Conservation (phyloP, 2,113 vertebrate genomes). For the Callopanchax toddi region DNA sequence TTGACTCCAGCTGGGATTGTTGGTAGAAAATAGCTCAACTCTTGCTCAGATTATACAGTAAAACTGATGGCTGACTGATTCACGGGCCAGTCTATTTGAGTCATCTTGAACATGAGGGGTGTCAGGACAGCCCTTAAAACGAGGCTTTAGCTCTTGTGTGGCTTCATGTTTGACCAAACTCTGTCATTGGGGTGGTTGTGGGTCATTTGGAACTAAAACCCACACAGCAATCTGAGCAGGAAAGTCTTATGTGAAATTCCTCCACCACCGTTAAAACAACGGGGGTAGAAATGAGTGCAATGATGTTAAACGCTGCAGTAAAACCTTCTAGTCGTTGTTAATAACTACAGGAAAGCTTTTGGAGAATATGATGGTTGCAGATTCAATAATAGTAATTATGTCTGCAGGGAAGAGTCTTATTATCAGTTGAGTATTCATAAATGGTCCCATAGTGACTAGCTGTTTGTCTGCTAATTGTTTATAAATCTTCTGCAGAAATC, state of each 20-base stretch:
- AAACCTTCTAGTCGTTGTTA: background rate
- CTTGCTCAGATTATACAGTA: background rate
- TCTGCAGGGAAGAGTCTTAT: no score
- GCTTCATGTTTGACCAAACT: conserved; percentile 6
- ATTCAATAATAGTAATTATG: no score
- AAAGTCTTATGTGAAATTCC: background rate
- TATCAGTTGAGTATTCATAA: no score
- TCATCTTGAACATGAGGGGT: background rate
- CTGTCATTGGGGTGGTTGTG: background rate
- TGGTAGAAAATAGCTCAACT: background rate
- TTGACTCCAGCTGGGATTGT: background rate
- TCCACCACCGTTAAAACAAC: background rate
- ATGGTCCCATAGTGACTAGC: no score
- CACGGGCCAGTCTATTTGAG: background rate
- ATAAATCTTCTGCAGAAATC: no score
- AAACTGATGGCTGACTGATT: background rate
- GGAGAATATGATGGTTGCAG: no score
- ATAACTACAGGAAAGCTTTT: no score
- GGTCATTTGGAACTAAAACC: conserved; percentile 4
- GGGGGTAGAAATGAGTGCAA: background rate
- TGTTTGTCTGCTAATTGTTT: no score
- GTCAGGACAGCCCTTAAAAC: background rate
- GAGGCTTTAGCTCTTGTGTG: background rate
- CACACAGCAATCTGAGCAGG: background rate
- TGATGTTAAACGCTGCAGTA: background rate